Base-by-base conservation (phyloP, 2,888 invertebrate species). In the Rotaria sp. region DNA sequence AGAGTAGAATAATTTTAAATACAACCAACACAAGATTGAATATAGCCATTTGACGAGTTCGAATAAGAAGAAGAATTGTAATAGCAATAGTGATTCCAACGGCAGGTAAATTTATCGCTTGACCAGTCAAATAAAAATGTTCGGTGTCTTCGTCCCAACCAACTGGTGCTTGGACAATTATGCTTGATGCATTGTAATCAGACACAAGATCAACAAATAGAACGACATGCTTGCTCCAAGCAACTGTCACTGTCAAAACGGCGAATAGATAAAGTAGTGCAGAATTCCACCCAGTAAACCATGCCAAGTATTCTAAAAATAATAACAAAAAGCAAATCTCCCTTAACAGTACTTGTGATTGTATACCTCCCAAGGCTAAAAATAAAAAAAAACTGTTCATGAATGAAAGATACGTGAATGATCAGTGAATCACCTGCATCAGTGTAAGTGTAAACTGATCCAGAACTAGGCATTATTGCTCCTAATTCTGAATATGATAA, bases 401-500 rank as follows among this genome's bases (percentile, higher is more conserved):
- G 18, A 67, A 4, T 15, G 1, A 0, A 35, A 35, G 21, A 18
- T 5, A 21, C 0, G 7, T 38, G 15, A 38, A 35, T 11, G 18
- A 21, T 67, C 15, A 67, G 1, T 30, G 1, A 67, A 35, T 67
- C 0, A 67, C 67, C 45, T 45, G 45, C 80, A 80, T 80, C 26
- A 24, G 45, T 45, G n/a, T 80, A 80, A 0, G 80, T 80, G 13
- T 80, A 80, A 10, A n/a, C 41, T 45, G 80, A 45, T 5, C 67
- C 67, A 26, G 45, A 45, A n/a, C 10, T n/a, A 4, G 80, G 13
- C 41, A 80, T 45, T 45, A 80, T 80, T 15, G 45, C 41, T 15
- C n/a, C 80, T 21, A 80, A 21, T 80, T 80, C 80, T 45, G 80
- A 45, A 45, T n/a, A n/a, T n/a, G n/a, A n/a, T n/a, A 80, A 26